These are phyloP conservation scores for Drosophila kuntzei DNA, from an alignment of 2,888 invertebrate species.

Conservation along the genomic window DNA sequence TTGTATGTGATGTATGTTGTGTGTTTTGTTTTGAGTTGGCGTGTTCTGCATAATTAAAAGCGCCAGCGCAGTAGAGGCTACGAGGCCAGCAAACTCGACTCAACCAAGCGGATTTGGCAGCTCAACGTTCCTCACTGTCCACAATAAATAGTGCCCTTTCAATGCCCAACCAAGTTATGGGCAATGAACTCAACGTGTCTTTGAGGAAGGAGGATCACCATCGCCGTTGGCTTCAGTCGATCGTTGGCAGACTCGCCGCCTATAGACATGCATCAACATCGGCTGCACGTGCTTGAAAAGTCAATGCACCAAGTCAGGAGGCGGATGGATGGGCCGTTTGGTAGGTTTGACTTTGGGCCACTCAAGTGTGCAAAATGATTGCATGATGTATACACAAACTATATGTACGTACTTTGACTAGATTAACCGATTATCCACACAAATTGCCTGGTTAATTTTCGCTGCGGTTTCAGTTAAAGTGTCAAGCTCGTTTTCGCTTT, in stretches of 20 bases:
- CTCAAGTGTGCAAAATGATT: constrained; percentile 56
- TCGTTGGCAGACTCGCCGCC: constrained; percentile 19
- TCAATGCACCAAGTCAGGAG: constrained; percentile 51
- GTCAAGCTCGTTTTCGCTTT: constrained; percentile 51
- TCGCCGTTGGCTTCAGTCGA: constrained; percentile 19
- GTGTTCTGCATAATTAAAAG: constrained; percentile 67
- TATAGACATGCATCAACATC: constrained; percentile 59
- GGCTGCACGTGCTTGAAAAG: constrained; percentile 59
- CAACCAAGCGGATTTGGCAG: constrained; percentile 53
- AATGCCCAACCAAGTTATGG: constrained; percentile 28
- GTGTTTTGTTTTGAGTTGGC: constrained; percentile 39
- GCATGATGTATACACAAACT: constrained; percentile 12
- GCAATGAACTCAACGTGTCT: constrained; percentile 54
- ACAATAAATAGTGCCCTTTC: constrained; percentile 42
- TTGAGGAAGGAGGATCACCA: constrained; percentile 32
- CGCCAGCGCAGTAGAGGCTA: constrained; percentile 14
- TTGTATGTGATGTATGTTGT: neutral
- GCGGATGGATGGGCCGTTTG: constrained; percentile 13
- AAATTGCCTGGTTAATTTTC: neutral
- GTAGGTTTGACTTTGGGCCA: constrained; percentile 12
- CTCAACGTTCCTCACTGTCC: constrained; percentile 24
- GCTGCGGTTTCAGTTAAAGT: constrained; percentile 20
- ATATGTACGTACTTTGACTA: neutral
- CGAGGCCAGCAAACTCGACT: constrained; percentile 19
- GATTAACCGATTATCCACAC: constrained; percentile 35